Base-by-base conservation (phyloP, 2,113 vertebrate genomes). In the Silurus glanis region DNA sequence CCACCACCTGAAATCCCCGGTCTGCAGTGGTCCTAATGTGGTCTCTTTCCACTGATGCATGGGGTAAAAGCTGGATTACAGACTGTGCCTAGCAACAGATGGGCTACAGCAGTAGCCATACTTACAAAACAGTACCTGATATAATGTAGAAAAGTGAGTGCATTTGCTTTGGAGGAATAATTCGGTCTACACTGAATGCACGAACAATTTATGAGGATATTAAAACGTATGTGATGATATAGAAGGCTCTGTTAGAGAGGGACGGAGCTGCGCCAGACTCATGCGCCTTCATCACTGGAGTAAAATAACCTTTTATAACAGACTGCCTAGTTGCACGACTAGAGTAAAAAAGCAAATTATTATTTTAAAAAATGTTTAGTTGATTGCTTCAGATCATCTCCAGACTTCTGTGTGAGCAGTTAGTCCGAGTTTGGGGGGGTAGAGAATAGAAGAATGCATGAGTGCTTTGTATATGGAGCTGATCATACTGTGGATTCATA, bases 71-170 rank as follows among this genome's bases (percentile, higher is more conserved):
- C n/a, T 58, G 25, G 76, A 80, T 80, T 53, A 59, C 55, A 80
- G 37, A 37, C 59, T 80, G 76, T 80, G 53, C 76, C 76, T 80
- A 80, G 76, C 76, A 80, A 80, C 76, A 80, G 76, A 59, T 80
- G 76, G 55, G 55, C 25, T 80, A 16, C 51, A 80, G 25, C 25
- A 37, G 55, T 58, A 45, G 17, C 76, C 25, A 80, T 19, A 58
- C 76, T 55, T 80, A 37, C 76, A 59, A 14, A 25, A 14, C 25
- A 80, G 25, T 10, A 58, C 55, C 76, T 19, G 16, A 59, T 49
- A 58, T 17, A 28, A 80, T 80, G 55, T 37, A 19, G 5, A 79
- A 37, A 19, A 58, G 53, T 56, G 14, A 28, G 14, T 28, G 53
- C 51, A 55, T 56, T 78, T 51, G 21, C 7, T 8, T 79, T 79